Base-by-base conservation (phyloP, 2,797 vertebrate genomes). In the Lacerta viridis region DNA sequence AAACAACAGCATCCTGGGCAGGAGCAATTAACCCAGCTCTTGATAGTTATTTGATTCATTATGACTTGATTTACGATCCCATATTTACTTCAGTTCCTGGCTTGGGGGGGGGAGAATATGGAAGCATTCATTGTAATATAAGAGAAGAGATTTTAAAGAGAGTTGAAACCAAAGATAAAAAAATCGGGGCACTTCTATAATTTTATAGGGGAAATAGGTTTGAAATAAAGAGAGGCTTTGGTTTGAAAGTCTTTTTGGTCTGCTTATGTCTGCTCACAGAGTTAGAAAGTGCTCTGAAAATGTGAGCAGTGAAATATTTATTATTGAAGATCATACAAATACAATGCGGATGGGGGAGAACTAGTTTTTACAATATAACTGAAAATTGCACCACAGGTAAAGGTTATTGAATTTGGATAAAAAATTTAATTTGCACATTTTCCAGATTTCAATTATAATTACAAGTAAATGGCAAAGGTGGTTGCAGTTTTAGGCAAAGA, bases 181-280 rank as follows among this genome's bases (percentile, higher is more conserved):
- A 33, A 2, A 1, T 5, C 85, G 33, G 23, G 29, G 5, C 23
- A 46, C 23, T 82, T 0, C 0, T 84, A 84, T 88, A 33, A 66
- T 83, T 43, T 43, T 85, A n/a, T 39, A 50, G 7, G 9, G 77
- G 27, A 59, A 18, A 39, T 25, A n/a, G 59, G 33, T 59, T 27
- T 59, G 68, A 88, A 85, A 79, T 78, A 88, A 68, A 74, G 15
- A 91, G 15, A 46, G 80, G 0, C 77, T 87, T 43, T 78, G 74
- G 84, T 85, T 41, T 64, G 75, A 39, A 86, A 9, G 15, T 78
- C 20, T 59, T 71, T 59, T 68, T 25, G 23, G 50, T 71, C 61
- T 0, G 0, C 15, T 75, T 91, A 55, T 74, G 13, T 46, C 46
- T 84, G 6, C 33, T 36, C 71, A 72, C 7, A 41, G 41, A 4